Evolutionary conservation across 2,888 invertebrate genomes (phyloP).

Genomic region (Plusia festucae): DNA sequence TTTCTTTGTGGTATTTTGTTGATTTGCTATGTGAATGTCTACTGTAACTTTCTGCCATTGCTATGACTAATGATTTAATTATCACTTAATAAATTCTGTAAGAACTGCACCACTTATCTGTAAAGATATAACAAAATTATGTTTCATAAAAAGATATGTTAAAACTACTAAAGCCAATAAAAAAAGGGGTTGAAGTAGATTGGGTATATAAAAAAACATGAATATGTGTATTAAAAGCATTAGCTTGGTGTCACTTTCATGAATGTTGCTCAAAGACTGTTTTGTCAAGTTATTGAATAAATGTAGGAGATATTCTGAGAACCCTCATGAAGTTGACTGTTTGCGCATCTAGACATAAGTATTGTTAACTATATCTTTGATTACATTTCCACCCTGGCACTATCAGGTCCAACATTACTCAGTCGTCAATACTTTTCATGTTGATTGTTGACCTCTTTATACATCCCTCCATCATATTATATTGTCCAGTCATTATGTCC

Average conservation of each 20-base stretch:
- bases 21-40: conserved; percentile 64
- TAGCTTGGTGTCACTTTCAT: conserved; percentile 68
- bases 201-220: conserved; percentile 35
- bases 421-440: conserved; percentile 76
- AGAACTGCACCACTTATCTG: conserved; percentile 69
- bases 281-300: conserved; percentile 15
- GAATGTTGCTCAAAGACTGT: conserved; percentile 59
- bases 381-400: conserved; percentile 87
- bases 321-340: conserved; percentile 78
- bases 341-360: conserved; percentile 65
- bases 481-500: conserved; percentile 52
- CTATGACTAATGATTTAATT: conserved; percentile 53
- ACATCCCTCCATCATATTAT: conserved; percentile 58
- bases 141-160: conserved; percentile 44
- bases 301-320: conserved; percentile 42
- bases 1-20: conserved; percentile 65
- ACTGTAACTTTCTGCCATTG: conserved; percentile 72
- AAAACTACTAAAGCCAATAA: conserved; percentile 49
- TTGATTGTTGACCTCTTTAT: conserved; percentile 68
- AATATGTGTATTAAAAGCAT: conserved; percentile 63
- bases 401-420: conserved; percentile 78
- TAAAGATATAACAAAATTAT: conserved; percentile 68
- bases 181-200: conserved; percentile 47
- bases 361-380: conserved; percentile 84
- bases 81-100: conserved; percentile 52